phyloP scores from a whole-genome alignment of 2,888 invertebrate genomes.

The Lampropteryx suffumata region DNA sequence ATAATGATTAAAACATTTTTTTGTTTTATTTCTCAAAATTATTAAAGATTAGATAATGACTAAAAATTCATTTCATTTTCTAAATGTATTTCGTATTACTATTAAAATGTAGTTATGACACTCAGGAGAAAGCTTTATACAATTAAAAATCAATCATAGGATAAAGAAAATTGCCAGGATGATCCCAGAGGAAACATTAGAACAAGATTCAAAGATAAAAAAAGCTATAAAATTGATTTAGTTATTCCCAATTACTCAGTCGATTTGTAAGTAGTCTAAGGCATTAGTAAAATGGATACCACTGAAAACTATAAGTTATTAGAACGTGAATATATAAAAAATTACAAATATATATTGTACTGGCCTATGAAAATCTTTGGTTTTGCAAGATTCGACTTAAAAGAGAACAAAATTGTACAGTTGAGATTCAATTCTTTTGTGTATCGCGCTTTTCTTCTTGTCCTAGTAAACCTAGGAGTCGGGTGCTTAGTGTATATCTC shows the following conservation, averaged over 20 bases:
- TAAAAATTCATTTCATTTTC: no score
- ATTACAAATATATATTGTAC: conserved; percentile 36
- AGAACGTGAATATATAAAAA: conserved; percentile 43
- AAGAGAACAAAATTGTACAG: conserved; percentile 43
- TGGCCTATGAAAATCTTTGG: conserved; percentile 44
- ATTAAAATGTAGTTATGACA: no score
- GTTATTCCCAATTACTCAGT: background rate
- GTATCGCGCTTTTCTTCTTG: conserved; percentile 39
- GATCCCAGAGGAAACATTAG: conserved; percentile 2
- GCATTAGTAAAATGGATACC: conserved; percentile 31
- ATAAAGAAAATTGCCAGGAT: no score
- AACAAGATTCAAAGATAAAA: background rate
- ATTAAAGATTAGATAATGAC: no score
- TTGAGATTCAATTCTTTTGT: conserved; percentile 40
- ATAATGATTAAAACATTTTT: conserved; percentile 67
- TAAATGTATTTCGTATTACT: no score
- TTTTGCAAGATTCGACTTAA: conserved; percentile 51
- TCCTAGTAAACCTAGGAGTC: conserved; percentile 34
- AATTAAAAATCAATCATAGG: no score
- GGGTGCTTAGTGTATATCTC: conserved; percentile 43
- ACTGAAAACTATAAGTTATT: conserved; percentile 35
- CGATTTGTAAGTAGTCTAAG: no score
- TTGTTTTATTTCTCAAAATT: conserved; percentile 47
- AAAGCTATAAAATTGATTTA: background rate
- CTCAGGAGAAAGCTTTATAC: no score